phyloP scores from a whole-genome alignment of 1,140 invertebrate species.

The Ladona fulva region DNA sequence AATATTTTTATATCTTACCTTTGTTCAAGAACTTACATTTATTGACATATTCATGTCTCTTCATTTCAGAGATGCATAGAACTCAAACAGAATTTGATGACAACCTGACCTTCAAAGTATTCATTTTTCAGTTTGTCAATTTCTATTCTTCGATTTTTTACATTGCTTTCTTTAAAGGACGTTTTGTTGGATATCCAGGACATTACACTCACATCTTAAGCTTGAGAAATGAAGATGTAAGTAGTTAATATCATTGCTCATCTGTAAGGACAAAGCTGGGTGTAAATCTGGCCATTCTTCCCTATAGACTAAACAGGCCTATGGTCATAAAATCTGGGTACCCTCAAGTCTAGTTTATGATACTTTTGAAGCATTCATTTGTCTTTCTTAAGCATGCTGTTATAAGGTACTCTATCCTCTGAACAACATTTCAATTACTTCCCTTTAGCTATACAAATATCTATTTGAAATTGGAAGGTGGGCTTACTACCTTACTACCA shows the following conservation, averaged over 20 bases:
- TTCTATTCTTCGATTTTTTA: constrained; percentile 81
- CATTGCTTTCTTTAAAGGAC: constrained; percentile 76
- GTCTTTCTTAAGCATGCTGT: no score
- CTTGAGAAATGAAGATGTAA: constrained; percentile 60
- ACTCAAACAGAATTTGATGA: constrained; percentile 81
- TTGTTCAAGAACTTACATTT: no score
- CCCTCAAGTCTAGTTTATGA: no score
- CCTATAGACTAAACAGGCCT: neutral
- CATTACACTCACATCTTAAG: constrained; percentile 63
- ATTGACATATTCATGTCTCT: constrained; percentile 22
- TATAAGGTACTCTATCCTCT: no score
- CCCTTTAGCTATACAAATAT: no score
- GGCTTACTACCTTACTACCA: no score
- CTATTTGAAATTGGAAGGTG: no score
- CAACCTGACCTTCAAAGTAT: constrained; percentile 74
- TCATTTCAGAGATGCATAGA: constrained; percentile 63
- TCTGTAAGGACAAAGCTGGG: neutral
- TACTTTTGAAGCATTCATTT: no score
- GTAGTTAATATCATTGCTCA: constrained; percentile 19
- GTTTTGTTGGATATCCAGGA: constrained; percentile 67
- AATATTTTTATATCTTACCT: no score
- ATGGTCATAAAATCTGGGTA: neutral
- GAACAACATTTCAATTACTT: no score
- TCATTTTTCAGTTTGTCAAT: constrained; percentile 81
- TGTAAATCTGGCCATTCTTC: no score